phyloP scores from a whole-genome alignment of 92 coral and sea anemone genomes.

The Nematostella vectensis region DNA sequence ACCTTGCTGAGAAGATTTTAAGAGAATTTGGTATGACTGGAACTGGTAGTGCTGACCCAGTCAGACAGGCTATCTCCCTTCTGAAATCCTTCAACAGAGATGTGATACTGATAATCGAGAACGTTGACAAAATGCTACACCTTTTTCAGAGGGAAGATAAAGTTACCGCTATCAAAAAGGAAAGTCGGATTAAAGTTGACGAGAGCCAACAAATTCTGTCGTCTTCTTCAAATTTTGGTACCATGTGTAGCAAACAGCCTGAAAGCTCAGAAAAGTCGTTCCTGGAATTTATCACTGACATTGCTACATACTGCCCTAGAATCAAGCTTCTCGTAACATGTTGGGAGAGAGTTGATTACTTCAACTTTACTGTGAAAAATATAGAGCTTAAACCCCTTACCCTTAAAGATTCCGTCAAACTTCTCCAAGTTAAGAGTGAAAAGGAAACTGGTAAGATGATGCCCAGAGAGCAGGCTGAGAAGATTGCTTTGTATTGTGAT shows the following conservation, averaged over 20 bases:
- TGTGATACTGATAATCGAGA: conserved; percentile 22
- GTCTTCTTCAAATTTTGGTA: not conserved
- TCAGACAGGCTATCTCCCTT: conserved; percentile 6
- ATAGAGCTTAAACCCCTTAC: conserved; percentile 9
- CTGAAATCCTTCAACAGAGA: conserved; percentile 1
- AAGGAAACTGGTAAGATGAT: not conserved
- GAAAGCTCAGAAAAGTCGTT: conserved; percentile 3
- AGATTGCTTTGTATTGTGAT: conserved; percentile 14
- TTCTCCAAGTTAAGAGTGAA: conserved; percentile 11
- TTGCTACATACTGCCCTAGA: conserved; percentile 10
- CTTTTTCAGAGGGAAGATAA: not conserved
- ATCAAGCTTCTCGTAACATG: conserved; percentile 26
- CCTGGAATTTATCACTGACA: conserved; percentile 8
- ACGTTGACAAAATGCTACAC: conserved; percentile 29
- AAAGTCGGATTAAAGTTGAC: not conserved
- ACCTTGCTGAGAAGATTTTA: conserved; percentile 29
- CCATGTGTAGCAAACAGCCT: no score
- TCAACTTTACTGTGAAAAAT: conserved; percentile 2
- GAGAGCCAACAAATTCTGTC: not conserved
- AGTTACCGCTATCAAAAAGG: not conserved
- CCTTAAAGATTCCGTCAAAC: conserved; percentile 4
- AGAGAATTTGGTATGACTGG: conserved; percentile 11
- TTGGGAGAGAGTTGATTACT: conserved; percentile 13
- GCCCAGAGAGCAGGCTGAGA: not conserved
- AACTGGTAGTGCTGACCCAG: not conserved